Conservation (phyloP, 2,888 invertebrate genomes). For the Drosophila peninsularis region DNA sequence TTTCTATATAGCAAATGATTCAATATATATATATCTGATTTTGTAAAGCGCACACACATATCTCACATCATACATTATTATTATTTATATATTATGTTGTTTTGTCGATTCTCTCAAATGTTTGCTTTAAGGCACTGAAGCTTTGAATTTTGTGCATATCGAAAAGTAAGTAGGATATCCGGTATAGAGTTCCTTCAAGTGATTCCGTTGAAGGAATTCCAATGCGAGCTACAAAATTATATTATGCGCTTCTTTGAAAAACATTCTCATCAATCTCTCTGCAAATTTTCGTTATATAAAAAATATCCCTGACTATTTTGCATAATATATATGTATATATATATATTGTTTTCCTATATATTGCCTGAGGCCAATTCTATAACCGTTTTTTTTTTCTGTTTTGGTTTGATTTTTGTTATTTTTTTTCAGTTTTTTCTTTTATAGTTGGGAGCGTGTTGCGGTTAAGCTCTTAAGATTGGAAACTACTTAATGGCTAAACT, state of each 20-base stretch:
- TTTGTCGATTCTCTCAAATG: slow-evolving; percentile 47
- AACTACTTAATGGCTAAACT: slow-evolving; percentile 54
- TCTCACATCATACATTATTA: slow-evolving; percentile 29
- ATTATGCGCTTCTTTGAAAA: slow-evolving; percentile 57
- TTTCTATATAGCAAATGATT: slow-evolving; percentile 5
- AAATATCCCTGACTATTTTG: slow-evolving; percentile 79
- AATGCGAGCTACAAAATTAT: slow-evolving; percentile 62
- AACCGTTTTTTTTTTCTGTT: slow-evolving; percentile 15
- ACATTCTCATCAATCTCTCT: slow-evolving; percentile 40
- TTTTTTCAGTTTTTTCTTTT: slow-evolving; percentile 27
- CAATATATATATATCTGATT: not conserved
- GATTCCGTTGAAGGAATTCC: slow-evolving; percentile 16
- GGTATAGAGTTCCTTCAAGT: slow-evolving; percentile 23
- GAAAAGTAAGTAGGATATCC: slow-evolving; percentile 56
- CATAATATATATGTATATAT: slow-evolving; percentile 27
- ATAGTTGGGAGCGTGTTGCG: slow-evolving; percentile 57
- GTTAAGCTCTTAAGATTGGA: slow-evolving; percentile 70
- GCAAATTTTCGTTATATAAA: slow-evolving; percentile 71
- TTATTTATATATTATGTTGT: slow-evolving; percentile 19
- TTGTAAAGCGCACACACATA: slow-evolving; percentile 50
- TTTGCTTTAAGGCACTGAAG: slow-evolving; percentile 83
- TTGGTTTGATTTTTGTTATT: slow-evolving; percentile 18
- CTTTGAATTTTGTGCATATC: slow-evolving; percentile 81
- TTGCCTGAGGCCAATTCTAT: slow-evolving; percentile 70
- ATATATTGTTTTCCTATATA: slow-evolving; percentile 25